phyloP scores from a whole-genome alignment of 2,113 vertebrate genomes.

The Physeter macrocephalus region DNA sequence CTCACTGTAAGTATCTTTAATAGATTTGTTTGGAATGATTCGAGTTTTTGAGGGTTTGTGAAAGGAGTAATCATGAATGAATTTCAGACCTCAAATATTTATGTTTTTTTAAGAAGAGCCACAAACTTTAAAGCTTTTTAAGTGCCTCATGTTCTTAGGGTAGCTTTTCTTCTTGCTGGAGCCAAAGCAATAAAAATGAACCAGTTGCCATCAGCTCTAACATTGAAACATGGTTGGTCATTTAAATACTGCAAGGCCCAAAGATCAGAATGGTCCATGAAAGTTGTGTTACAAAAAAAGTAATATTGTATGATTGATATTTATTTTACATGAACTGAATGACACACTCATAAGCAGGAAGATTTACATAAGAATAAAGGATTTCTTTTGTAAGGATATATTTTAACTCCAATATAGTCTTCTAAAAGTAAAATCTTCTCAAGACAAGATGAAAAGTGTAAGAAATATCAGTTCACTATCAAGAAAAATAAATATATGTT shows the following conservation, averaged over 20 bases:
- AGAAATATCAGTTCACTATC: neutral
- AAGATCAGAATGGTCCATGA: neutral
- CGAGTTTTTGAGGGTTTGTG: slow-evolving; percentile 37
- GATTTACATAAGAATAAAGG: neutral
- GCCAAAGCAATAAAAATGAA: slow-evolving; percentile 15
- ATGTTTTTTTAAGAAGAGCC: slow-evolving; percentile 51
- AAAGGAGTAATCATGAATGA: slow-evolving; percentile 54
- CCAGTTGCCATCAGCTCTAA: neutral
- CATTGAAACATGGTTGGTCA: neutral
- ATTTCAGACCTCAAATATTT: slow-evolving; percentile 57
- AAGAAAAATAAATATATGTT: neutral
- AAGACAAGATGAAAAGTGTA: neutral
- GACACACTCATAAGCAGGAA: neutral
- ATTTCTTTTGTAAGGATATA: neutral
- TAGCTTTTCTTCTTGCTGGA: slow-evolving; percentile 55
- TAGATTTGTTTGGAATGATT: slow-evolving; percentile 49
- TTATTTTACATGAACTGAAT: slow-evolving; percentile 11
- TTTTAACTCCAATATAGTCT: neutral
- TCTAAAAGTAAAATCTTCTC: neutral
- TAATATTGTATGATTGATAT: neutral
- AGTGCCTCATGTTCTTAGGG: slow-evolving; percentile 41
- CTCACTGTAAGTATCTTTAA: neutral
- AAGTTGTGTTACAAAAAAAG: neutral
- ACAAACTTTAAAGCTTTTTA: slow-evolving; percentile 59
- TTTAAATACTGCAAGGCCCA: neutral